Evolutionary conservation across 1,140 invertebrate genomes (phyloP), one percentile per base, ranked within the genome.

Genomic region (Aphidius gifuensis): DNA sequence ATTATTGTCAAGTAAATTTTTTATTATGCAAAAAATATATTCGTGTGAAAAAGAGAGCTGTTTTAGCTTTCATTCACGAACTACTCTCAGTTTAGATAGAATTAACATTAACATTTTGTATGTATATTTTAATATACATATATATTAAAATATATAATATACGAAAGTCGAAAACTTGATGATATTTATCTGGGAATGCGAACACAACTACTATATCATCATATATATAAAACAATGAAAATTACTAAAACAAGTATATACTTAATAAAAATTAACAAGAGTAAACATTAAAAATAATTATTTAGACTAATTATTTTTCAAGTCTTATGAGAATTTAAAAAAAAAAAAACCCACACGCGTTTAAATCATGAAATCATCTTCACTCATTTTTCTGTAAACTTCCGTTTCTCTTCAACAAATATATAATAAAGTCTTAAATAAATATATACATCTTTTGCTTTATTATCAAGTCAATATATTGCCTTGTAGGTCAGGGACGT

Each of bases 141-240:
- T 7, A 44, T 5, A 11, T 7, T 44, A 55, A 55, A 55, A 42
- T 43, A 55, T 38, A 42, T 5, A 40, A 54, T 42, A 45, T 42
- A 45, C 38, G 60, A 61, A 61, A 61, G 60, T 55, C 40, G 45
- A 44, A 49, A 56, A 56, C 39, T 43, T 49, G 11, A 46, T 32
- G 21, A 48, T 56, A 54, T 42, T 16, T 55, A 8, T 43, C 51
- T 61, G 60, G 51, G 60, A 61, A 61, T 39, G 39, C 32, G 32
- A 44, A 46, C 55, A 47, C 53, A 4, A 58, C 23, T 1, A 42
- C 4, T 43, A 6, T n/a, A 42, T 42, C 16, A 55, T 9, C 11
- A 55, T 42, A n/a, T 6, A 42, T 42, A 42, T 42, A 44, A 8
- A 44, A 44, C 9, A 44, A 44, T 44, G 7, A 44, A 44, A 44